These are phyloP conservation scores for Subacronicta megacephala DNA, from an alignment of 2,888 invertebrate genomes.

Conservation along the genomic window DNA sequence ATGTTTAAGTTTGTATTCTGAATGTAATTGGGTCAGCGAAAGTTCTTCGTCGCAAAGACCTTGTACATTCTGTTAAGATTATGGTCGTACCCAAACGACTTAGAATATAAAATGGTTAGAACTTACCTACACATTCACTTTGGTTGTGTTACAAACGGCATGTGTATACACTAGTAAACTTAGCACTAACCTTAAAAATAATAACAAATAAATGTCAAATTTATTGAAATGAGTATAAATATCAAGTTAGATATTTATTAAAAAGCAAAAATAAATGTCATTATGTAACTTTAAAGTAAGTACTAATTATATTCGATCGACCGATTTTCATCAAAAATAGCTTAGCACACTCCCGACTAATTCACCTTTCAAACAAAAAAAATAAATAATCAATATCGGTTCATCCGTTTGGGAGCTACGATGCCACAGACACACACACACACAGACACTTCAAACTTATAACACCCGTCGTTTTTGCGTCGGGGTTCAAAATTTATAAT, in stretches of 20 bases:
- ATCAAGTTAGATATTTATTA: neutral
- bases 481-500: no score
- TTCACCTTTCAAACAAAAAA: no score
- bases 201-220: neutral
- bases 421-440: no score
- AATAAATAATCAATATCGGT: no score
- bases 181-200: neutral
- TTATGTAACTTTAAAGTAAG: no score
- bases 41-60: conserved; percentile 43
- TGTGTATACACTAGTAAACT: neutral
- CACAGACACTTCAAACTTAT: no score
- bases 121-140: conserved; percentile 4
- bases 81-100: conserved; percentile 27
- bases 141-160: neutral
- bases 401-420: no score
- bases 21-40: conserved; percentile 48
- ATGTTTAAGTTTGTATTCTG: conserved; percentile 30
- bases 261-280: neutral
- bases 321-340: no score
- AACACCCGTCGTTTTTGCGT: no score
- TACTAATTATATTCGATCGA: no score
- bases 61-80: conserved; percentile 40
- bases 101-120: conserved; percentile 8
- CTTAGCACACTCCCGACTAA: no score
- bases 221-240: neutral